phyloP scores from a whole-genome alignment of 2,888 invertebrate species.

The Petrolisthes manimaculis region DNA sequence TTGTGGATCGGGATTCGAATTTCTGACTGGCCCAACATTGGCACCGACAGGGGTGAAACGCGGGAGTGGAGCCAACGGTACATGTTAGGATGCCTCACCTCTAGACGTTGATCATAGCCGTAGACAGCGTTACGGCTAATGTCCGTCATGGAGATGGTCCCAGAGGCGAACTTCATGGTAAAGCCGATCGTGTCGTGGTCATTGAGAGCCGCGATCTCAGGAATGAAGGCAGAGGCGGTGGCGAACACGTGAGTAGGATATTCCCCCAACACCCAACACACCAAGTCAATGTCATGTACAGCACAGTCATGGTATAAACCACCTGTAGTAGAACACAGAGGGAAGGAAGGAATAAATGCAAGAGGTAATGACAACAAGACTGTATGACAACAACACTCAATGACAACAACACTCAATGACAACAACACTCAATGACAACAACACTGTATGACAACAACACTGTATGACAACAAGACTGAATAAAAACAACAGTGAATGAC shows the following conservation, averaged over 20 bases:
- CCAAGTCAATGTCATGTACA: conserved; percentile 79
- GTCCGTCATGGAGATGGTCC: conserved; percentile 77
- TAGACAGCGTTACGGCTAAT: conserved; percentile 76
- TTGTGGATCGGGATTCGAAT: too few relatives aligned
- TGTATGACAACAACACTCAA: too few relatives aligned
- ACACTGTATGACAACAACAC: too few relatives aligned
- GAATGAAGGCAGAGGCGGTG: conserved; percentile 74
- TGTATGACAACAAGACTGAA: too few relatives aligned
- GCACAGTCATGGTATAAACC: conserved; percentile 80
- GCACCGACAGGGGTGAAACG: too few relatives aligned
- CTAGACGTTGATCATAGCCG: conserved; percentile 80
- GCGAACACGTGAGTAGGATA: conserved; percentile 75
- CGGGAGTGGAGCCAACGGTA: too few relatives aligned
- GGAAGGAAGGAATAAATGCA: background rate
- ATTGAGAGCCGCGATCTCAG: conserved; percentile 75
- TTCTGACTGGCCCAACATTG: too few relatives aligned
- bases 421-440: too few relatives aligned
- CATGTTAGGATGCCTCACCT: conserved; percentile 68
- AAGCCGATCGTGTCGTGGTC: conserved; percentile 78
- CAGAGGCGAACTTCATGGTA: conserved; percentile 76
- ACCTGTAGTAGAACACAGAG: too few relatives aligned
- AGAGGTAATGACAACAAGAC: too few relatives aligned
- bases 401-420: too few relatives aligned
- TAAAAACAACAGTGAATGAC: too few relatives aligned
- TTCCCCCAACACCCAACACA: conserved; percentile 77